A percentile compares a stretch with the other conserved stretches of the same genome.
Evolutionary conservation across 2,113 vertebrate genomes (phyloP).

Genomic region (western clawed frog (Xenopus tropicalis)): UCB_Xtro_10.0 CM004451.2:37930501-37931000

Average conservation of each 20-base stretch:
- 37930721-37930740: constrained; percentile 90
- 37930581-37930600: no score
- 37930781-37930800: constrained; percentile 9
- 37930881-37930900: background rate
- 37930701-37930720: constrained; percentile 48
- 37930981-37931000: no score
- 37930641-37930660: no score
- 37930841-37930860: background rate
- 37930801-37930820: background rate
- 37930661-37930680: no score
- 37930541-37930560: no score
- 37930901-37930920: background rate
- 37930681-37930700: background rate
- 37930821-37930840: background rate
- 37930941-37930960: background rate
- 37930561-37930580: no score
- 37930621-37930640: no score
- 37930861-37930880: constrained; percentile 32
- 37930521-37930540: no score
- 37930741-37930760: constrained; percentile 87
- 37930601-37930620: no score
- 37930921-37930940: background rate
- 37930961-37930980: no score
- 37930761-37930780: constrained; percentile 92
- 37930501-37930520: no score